A percentile compares a stretch with the other conserved stretches of the same genome.
Conservation (phyloP, 2,888 invertebrate species). For the Gibbula magus region DNA sequence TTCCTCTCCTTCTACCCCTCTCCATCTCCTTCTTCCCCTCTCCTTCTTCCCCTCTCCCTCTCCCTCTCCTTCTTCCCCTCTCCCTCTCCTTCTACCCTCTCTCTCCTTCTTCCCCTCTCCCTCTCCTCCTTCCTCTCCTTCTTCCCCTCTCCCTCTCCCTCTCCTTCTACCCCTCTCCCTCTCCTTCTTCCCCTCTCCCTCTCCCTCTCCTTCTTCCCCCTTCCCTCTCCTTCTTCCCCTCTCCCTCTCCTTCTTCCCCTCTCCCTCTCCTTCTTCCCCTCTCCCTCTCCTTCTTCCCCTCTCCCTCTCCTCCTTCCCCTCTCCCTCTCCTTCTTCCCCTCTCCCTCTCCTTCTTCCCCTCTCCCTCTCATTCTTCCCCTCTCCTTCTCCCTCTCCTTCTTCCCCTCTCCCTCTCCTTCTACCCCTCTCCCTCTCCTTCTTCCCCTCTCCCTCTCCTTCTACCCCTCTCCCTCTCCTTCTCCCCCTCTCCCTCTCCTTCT, state of each 20-base stretch:
- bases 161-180: too few species aligned
- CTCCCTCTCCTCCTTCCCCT: neutral
- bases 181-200: constrained; percentile 3
- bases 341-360: neutral
- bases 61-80: neutral
- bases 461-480: too few species aligned
- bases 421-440: too few species aligned
- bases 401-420: too few species aligned
- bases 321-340: neutral
- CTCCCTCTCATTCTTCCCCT: too few species aligned
- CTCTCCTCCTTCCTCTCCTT: neutral
- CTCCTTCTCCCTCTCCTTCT: too few species aligned
- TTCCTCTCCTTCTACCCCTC: too few species aligned
- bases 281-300: neutral
- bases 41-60: neutral
- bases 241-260: neutral
- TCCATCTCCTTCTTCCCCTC: too few species aligned
- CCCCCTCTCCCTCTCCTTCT: too few species aligned
- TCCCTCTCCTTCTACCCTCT: too few species aligned
- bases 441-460: too few species aligned
- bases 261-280: neutral
- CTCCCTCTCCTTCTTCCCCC: constrained; percentile 17
- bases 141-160: neutral
- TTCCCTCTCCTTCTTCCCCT: constrained; percentile 1
- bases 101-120: neutral